A percentile compares a stretch with the other conserved stretches of the same genome.
phyloP scores from a whole-genome alignment of 2,797 vertebrate species.

The Trachops cirrhosus region DNA sequence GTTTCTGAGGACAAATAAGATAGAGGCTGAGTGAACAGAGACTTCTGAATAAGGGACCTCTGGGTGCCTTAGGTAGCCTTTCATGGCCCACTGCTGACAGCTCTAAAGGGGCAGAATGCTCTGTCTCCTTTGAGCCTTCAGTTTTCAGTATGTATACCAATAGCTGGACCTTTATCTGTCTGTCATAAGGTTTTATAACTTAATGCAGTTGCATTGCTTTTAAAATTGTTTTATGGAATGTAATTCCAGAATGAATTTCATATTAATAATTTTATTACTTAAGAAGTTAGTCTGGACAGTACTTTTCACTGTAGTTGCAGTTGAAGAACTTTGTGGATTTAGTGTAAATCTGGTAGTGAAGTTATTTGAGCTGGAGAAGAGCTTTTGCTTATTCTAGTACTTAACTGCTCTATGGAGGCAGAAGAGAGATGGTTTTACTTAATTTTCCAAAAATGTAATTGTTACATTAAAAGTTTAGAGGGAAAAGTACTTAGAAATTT shows the following conservation, averaged over 20 bases:
- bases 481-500: not conserved
- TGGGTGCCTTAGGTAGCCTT: not conserved
- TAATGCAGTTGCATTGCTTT: not conserved
- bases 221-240: not conserved
- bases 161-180: not conserved
- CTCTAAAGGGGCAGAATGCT: not conserved
- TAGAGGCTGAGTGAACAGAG: not conserved
- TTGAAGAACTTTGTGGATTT: not conserved
- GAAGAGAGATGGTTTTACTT: not conserved
- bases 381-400: not conserved
- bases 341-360: not conserved
- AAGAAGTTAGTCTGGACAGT: not conserved
- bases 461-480: not conserved
- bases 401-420: not conserved
- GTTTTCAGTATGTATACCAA: not conserved
- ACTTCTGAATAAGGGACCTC: not conserved
- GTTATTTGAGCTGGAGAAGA: not conserved
- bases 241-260: not conserved
- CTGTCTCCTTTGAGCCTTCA: not conserved
- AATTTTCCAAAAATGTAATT: not conserved
- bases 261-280: not conserved
- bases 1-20: not conserved
- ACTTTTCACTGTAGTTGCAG: conserved; percentile 1
- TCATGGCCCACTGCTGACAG: not conserved
- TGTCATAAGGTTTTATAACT: not conserved